Conservation (phyloP, 2,888 invertebrate genomes). For the Colostygia pectinataria region DNA sequence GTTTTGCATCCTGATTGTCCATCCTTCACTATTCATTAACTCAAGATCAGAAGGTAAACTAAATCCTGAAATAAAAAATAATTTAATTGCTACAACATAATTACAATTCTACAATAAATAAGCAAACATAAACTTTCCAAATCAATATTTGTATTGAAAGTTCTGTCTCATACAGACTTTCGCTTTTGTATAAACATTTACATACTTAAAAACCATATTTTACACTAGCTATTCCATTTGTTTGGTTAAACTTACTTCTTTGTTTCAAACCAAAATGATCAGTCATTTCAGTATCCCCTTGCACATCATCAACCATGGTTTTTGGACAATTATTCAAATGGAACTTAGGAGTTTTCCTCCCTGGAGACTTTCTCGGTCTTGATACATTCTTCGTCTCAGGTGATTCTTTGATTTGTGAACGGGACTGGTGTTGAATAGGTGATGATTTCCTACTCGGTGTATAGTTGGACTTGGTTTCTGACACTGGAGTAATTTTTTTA, state of each 20-base stretch:
- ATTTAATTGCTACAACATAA: not conserved
- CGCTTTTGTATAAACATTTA: not conserved
- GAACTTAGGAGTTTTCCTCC: constrained; percentile 44
- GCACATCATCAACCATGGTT: constrained; percentile 54
- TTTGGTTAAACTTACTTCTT: constrained; percentile 56
- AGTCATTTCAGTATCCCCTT: constrained; percentile 33
- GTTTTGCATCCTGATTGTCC: constrained; percentile 61
- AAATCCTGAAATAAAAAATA: constrained; percentile 46
- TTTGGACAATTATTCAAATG: constrained; percentile 55
- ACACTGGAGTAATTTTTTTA: constrained; percentile 45
- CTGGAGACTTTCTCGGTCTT: constrained; percentile 40
- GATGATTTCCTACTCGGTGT: constrained; percentile 44
- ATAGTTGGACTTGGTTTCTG: constrained; percentile 47
- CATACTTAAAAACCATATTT: not conserved
- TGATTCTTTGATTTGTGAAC: constrained; percentile 40
- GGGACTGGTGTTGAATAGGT: constrained; percentile 39
- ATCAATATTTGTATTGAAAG: not conserved
- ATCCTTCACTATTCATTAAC: constrained; percentile 44
- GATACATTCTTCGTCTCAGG: constrained; percentile 34
- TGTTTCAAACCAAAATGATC: constrained; percentile 50
- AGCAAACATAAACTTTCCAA: constrained; percentile 1
- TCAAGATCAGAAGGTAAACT: constrained; percentile 64
- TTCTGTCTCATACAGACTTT: constrained; percentile 1
- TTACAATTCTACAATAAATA: not conserved
- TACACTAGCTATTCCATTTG: no score